Conservation (phyloP, 2,113 vertebrate genomes). For the Erinaceus europaeus region DNA sequence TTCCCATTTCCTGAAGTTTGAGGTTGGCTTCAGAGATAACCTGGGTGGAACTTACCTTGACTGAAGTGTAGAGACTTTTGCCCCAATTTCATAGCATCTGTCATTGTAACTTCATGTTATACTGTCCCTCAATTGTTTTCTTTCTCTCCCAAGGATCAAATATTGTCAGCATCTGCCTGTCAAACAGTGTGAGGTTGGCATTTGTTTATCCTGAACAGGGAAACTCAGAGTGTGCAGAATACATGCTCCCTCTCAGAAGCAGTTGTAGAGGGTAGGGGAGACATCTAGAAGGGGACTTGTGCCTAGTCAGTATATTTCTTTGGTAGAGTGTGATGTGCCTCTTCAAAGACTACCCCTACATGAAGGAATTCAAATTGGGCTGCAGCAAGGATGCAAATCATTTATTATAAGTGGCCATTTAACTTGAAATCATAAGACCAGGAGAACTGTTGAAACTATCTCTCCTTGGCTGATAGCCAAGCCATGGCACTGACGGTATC, state of each 20-base stretch:
- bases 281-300: too few species aligned
- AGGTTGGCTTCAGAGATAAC: neutral
- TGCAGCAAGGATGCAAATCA: neutral
- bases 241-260: accelerated
- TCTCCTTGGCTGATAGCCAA: neutral
- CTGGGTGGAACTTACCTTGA: neutral
- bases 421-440: neutral
- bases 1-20: accelerated
- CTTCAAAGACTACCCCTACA: too few species aligned
- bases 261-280: too few species aligned
- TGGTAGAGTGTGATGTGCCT: too few species aligned
- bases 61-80: neutral
- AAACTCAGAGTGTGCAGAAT: accelerated
- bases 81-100: neutral
- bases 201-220: neutral
- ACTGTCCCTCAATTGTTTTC: accelerated
- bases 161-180: neutral
- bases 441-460: neutral
- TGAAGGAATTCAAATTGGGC: too few species aligned
- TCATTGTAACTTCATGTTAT: neutral
- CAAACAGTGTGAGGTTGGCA: accelerated
- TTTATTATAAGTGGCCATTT: neutral
- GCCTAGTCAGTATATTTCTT: too few species aligned
- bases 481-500: neutral
- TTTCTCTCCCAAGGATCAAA: neutral